Evolutionary conservation across 2,888 invertebrate genomes (phyloP).

Genomic region (Schizaphis graminum): DNA sequence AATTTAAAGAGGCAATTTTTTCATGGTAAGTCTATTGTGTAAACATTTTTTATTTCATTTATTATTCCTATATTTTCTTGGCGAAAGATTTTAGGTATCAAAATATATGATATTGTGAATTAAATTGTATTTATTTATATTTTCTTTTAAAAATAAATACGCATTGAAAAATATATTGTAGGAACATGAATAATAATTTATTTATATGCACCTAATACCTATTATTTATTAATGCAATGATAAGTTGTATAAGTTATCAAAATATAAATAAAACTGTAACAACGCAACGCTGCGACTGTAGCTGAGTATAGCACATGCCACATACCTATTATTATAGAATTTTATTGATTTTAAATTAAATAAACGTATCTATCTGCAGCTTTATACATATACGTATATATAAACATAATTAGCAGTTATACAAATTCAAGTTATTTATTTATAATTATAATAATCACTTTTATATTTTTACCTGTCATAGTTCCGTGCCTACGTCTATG

Average conservation of each 20-base stretch:
- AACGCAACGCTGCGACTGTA: background rate
- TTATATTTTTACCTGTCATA: background rate
- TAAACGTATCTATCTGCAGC: background rate
- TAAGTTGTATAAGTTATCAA: background rate
- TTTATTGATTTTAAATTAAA: background rate
- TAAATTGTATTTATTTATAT: background rate
- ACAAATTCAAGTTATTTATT: background rate
- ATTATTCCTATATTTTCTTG: constrained; percentile 8
- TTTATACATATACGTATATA: background rate
- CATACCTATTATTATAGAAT: background rate
- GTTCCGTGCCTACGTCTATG: background rate
- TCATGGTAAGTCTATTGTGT: background rate
- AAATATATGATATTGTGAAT: background rate
- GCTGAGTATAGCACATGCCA: background rate
- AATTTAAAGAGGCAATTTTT: constrained; percentile 3
- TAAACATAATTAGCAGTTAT: background rate
- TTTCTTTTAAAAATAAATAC: background rate
- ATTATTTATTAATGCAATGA: background rate
- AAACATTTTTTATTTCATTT: background rate
- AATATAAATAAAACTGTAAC: background rate
- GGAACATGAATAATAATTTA: background rate
- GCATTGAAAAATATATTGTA: background rate
- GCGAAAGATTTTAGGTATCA: background rate
- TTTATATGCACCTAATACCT: background rate
- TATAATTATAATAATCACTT: background rate